These are phyloP conservation scores for Pararge aegeria DNA, from an alignment of 1,140 invertebrate genomes.

Conservation along the genomic window DNA sequence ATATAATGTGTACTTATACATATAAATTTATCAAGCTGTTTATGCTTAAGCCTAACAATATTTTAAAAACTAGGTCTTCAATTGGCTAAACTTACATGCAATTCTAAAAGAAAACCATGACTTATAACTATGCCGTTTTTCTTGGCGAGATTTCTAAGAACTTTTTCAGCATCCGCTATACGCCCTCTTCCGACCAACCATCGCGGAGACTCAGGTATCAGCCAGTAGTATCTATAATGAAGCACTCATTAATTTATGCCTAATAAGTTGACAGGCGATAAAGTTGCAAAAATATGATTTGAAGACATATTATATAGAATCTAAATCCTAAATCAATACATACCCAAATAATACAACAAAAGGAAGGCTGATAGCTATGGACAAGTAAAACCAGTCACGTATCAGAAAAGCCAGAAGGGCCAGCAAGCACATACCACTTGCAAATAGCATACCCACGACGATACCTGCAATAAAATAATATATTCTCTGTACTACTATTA, in stretches of 20 bases:
- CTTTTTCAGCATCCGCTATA: slow-evolving; percentile 85
- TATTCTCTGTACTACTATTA: neutral
- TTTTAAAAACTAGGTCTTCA: too few relatives aligned
- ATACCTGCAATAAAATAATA: slow-evolving; percentile 66
- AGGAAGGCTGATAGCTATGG: slow-evolving; percentile 85
- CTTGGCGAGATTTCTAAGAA: slow-evolving; percentile 85
- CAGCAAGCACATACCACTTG: slow-evolving; percentile 83
- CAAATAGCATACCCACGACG: slow-evolving; percentile 85
- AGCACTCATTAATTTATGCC: slow-evolving; percentile 33
- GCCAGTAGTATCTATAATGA: slow-evolving; percentile 83
- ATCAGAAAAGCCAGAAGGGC: slow-evolving; percentile 83
- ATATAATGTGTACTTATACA: too few relatives aligned
- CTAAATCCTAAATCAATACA: too few relatives aligned
- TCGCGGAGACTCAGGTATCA: slow-evolving; percentile 91
- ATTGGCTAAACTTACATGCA: slow-evolving; percentile 50
- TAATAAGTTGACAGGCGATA: too few relatives aligned
- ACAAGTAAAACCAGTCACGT: slow-evolving; percentile 84
- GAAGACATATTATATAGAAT: too few relatives aligned
- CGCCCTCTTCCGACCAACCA: slow-evolving; percentile 90
- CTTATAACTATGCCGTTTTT: slow-evolving; percentile 71
- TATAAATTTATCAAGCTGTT: too few relatives aligned
- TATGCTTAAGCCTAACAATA: too few relatives aligned
- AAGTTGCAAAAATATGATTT: too few relatives aligned
- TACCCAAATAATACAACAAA: slow-evolving; percentile 73
- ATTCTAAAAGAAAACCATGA: slow-evolving; percentile 57